Base-by-base conservation (phyloP, 2,888 invertebrate species). In the Quadriops clusia region DNA sequence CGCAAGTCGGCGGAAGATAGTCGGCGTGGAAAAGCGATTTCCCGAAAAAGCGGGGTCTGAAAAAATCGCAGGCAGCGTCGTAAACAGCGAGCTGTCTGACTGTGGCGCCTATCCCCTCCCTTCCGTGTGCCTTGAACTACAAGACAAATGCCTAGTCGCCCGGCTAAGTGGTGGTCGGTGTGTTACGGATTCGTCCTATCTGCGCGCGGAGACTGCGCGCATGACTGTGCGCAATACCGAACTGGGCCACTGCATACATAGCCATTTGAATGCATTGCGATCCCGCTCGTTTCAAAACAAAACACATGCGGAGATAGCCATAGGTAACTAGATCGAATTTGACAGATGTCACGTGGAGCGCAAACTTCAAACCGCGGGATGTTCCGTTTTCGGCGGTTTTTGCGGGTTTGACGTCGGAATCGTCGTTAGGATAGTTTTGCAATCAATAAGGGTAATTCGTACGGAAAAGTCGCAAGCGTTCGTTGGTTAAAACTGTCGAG, bases 231-330 rank as follows among this genome's bases (percentile, higher is more conserved):
- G 27, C 34, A 46, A 40, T n/a, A 43, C 28, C 44, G 32, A 34
- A 36, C 43, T 59, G 58, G 55, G 33, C 57, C 43, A 56, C 52
- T 51, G 53, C 45, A 52, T 53, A 54, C 55, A 58, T 54, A 60
- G 56, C 57, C 55, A 60, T 60, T 61, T 58, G 56, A 60, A 59
- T 60, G 60, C 59, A 57, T 52, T 52, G 56, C 53, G 54, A 58
- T 58, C 55, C 57, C 58, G 58, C 57, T 58, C 56, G 58, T 58
- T 59, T 60, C 59, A 60, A 61, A 61, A 61, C 60, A 61, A 61
- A 61, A 60, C 61, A 59, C 58, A 60, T 60, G 59, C 58, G 54
- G 55, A 56, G 56, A 57, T 57, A 51, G 51, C n/a, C 56, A 56
- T 55, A 60, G 57, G 58, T 56, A 58, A 58, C 56, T 53, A 56